Evolutionary conservation across 2,797 vertebrate species (phyloP).

Genomic region (Anolis apletophallus): DNA sequence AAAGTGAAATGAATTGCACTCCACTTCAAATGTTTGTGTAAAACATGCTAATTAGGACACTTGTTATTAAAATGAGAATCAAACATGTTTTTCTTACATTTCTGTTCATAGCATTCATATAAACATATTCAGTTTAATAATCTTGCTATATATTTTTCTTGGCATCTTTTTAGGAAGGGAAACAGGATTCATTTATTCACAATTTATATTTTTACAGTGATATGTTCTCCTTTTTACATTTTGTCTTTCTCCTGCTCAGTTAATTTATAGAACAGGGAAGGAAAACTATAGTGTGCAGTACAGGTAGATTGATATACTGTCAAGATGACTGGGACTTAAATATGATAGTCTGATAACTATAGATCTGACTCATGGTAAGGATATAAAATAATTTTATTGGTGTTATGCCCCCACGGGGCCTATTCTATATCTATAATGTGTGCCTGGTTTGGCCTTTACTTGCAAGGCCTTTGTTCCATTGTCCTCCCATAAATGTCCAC

Average conservation of each 20-base stretch:
- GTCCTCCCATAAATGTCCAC: too few species aligned
- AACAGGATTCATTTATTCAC: neutral
- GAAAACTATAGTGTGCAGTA: neutral
- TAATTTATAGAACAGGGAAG: neutral
- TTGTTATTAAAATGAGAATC: neutral
- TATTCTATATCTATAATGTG: too few species aligned
- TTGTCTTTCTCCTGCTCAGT: neutral
- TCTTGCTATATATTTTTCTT: neutral
- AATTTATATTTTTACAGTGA: neutral
- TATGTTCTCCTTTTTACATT: neutral
- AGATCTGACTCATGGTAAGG: neutral
- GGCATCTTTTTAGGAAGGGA: neutral
- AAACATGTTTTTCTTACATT: neutral
- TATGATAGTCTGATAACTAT: neutral
- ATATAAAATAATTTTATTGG: too few species aligned
- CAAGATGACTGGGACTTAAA: neutral
- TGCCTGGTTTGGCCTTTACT: too few species aligned
- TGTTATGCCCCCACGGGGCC: too few species aligned
- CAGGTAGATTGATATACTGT: neutral
- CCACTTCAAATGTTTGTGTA: neutral
- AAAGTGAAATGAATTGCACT: neutral
- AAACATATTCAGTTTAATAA: neutral
- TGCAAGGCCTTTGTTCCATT: too few species aligned
- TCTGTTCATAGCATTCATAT: neutral
- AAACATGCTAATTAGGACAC: neutral